Evolutionary conservation across 2,113 vertebrate species (phyloP).

Genomic region (Pomatostomus ruficeps): DNA sequence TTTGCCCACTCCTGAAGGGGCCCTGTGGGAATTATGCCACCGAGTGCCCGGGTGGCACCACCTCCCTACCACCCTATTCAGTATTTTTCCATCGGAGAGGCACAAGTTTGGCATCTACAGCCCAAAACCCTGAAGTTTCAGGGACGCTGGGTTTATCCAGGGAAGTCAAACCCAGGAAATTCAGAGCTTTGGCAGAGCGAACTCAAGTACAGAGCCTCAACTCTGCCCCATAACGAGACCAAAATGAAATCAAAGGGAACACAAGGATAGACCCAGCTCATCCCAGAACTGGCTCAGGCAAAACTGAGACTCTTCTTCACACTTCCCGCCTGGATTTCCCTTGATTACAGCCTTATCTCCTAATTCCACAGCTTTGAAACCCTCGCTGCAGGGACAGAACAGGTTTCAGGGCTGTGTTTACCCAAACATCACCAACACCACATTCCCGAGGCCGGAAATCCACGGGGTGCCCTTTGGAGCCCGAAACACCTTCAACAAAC

Average conservation of each 20-base stretch:
- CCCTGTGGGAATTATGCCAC: background rate
- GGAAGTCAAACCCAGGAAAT: background rate
- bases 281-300: background rate
- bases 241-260: background rate
- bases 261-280: background rate
- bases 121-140: background rate
- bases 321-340: background rate
- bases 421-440: background rate
- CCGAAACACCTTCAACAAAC: background rate
- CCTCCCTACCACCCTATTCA: background rate
- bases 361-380: background rate
- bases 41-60: accelerated
- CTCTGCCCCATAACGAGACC: accelerated
- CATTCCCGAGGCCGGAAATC: background rate
- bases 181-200: background rate
- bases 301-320: background rate
- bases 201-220: background rate
- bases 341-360: background rate
- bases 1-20: background rate
- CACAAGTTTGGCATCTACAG: background rate
- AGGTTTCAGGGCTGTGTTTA: background rate
- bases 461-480: background rate
- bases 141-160: accelerated
- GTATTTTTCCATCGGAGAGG: accelerated
- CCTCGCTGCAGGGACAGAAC: background rate